Base-by-base conservation (phyloP, 2,888 invertebrate species). In the Eucera pruinosa region DNA sequence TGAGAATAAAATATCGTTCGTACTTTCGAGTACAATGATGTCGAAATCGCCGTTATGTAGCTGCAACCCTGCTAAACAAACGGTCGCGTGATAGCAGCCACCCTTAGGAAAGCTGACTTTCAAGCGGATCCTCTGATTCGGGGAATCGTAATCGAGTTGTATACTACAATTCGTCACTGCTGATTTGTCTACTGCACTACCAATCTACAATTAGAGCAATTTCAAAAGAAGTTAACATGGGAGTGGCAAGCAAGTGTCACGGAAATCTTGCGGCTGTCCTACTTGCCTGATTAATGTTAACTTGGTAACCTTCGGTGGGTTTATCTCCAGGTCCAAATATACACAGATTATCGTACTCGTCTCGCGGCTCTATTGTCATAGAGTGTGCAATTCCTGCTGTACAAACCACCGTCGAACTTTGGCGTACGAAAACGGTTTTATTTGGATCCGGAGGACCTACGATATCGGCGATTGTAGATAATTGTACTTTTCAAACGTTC, bases 41-140 rank as follows among this genome's bases (percentile, higher is more conserved):
- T 97, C 97, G 89, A 98, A 98, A 92, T 97, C 97, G 33, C 98
- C 98, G 90, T 98, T 97, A 87, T 96, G 96, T 87, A 98, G 93
- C 89, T 95, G 95, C 77, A 95, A 94, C 54, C 95, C 95, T 69
- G 95, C 94, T 90, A 96, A 97, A 87, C 95, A 95, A 61, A 98
- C 96, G 18, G 95, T 95, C 67, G 97, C 97, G 88, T 96, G 95
- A 93, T 96, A 97, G 89, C 97, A 96, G 60, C 97, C 97, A 80
- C 97, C 96, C 85, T 94, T 94, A 39, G 96, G 95, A 92, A 98
- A 96, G 87, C 96, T 95, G 78, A 97, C 94, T 87, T 96, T 94
- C 87, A 97, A 94, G 74, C 95, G 95, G 72, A 97, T 95, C 84
- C 96, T 95, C 85, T 96, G 96, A 92, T 96, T 96, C 48, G 95